Conservation (phyloP, 2,888 invertebrate species). For the Zhengitettix transpicula region DNA sequence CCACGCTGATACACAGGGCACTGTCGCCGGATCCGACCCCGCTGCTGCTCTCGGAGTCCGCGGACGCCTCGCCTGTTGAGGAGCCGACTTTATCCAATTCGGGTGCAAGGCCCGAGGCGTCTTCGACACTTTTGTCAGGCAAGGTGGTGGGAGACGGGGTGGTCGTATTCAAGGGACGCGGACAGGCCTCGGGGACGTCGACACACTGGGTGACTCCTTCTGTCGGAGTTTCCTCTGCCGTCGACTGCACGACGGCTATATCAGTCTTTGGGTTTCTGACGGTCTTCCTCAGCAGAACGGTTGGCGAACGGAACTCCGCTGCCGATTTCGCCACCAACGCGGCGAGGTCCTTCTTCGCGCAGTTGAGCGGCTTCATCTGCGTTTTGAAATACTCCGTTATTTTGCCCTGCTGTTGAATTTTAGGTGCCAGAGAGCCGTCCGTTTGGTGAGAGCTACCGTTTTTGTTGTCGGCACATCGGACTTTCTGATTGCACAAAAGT, state of each 20-base stretch:
- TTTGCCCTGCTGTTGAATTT: constrained; percentile 43
- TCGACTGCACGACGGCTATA: background rate
- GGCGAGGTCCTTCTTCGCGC: constrained; percentile 7
- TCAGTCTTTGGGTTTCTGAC: constrained; percentile 3
- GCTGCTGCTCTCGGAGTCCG: background rate
- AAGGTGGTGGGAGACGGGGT: background rate
- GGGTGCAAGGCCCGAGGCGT: background rate
- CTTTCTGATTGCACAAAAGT: constrained; percentile 12
- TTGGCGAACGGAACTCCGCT: constrained; percentile 2
- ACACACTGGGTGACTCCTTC: constrained; percentile 1
- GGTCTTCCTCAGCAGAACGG: background rate
- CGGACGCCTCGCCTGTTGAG: background rate
- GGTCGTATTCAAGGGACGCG: background rate
- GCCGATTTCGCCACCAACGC: constrained; percentile 1
- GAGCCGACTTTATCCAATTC: constrained; percentile 9
- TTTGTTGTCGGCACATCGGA: constrained; percentile 15
- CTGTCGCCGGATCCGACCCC: background rate
- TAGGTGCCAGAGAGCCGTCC: constrained; percentile 1
- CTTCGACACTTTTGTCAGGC: constrained; percentile 1
- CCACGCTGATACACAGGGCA: background rate
- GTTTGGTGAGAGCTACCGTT: constrained; percentile 2
- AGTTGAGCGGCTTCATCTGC: constrained; percentile 51
- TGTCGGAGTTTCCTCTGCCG: constrained; percentile 1
- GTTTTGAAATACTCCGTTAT: constrained; percentile 75
- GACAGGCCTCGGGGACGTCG: background rate